Percentiles rank a stretch among this genome's conserved stretches.
Conservation (phyloP, 2,888 invertebrate species). For the Lycia hirtaria region DNA sequence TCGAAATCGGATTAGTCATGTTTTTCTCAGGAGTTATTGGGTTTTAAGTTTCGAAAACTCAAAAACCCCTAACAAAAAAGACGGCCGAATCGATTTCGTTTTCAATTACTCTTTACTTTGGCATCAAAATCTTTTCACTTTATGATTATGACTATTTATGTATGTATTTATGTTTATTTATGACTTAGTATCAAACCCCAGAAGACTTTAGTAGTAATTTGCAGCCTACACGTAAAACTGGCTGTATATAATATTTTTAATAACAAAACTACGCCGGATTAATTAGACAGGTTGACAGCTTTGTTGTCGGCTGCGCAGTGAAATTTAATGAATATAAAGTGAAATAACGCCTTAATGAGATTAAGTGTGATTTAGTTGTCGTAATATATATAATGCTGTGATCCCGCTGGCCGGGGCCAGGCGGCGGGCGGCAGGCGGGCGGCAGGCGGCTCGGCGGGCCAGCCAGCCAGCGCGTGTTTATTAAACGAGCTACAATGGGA, state of each 20-base stretch:
- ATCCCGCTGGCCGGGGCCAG: conserved; percentile 61
- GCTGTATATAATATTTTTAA: neutral
- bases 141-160: too few relatives aligned
- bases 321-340: conserved; percentile 62
- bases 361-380: conserved; percentile 64
- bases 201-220: too few relatives aligned
- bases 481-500: conserved; percentile 49
- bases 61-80: too few relatives aligned
- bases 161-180: too few relatives aligned
- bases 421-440: too few relatives aligned
- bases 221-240: neutral
- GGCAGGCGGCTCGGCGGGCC: conserved; percentile 53
- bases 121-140: too few relatives aligned
- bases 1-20: too few relatives aligned
- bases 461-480: conserved; percentile 44
- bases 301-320: conserved; percentile 39
- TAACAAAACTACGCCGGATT: conserved; percentile 2
- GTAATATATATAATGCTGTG: conserved; percentile 67
- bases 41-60: too few relatives aligned
- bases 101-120: too few relatives aligned
- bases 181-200: too few relatives aligned
- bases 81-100: too few relatives aligned
- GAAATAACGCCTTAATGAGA: conserved; percentile 55
- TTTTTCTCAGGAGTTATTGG: too few relatives aligned
- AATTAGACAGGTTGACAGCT: conserved; percentile 20